phyloP scores from a whole-genome alignment of 2,797 vertebrate genomes.

The Sus cebifrons region DNA sequence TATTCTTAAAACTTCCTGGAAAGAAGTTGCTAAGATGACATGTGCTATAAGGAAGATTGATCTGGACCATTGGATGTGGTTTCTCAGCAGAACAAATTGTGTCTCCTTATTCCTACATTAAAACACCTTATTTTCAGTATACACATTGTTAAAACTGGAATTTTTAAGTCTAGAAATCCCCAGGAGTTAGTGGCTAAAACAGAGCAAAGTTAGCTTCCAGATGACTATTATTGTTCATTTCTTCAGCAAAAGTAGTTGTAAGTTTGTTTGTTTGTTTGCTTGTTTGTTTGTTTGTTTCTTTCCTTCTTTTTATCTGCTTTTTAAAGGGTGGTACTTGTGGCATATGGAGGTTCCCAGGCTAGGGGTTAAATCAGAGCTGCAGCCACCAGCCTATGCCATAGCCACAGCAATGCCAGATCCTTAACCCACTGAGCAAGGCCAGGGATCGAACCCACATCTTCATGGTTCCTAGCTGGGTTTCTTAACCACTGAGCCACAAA shows the following conservation, averaged over 20 bases:
- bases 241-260: conserved; percentile 3
- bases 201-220: background rate
- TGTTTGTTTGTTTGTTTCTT: background rate
- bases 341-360: too few relatives aligned
- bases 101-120: conserved; percentile 12
- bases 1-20: background rate
- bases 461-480: too few relatives aligned
- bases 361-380: too few relatives aligned
- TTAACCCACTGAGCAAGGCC: too few relatives aligned
- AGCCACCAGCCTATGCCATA: too few relatives aligned
- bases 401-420: too few relatives aligned
- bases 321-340: too few relatives aligned
- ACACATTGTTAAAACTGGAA: background rate
- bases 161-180: conserved; percentile 50
- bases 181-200: background rate
- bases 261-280: background rate
- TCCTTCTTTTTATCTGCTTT: too few relatives aligned
- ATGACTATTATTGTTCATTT: background rate
- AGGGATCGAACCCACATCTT: too few relatives aligned
- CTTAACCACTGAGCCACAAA: too few relatives aligned
- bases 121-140: conserved; percentile 10
- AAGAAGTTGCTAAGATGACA: background rate
- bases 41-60: background rate
- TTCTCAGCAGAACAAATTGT: conserved; percentile 36
- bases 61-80: background rate